Evolutionary conservation across 2,888 invertebrate species (phyloP), one percentile per base, ranked within the genome.

Genomic region (Drosophila histrio): DNA sequence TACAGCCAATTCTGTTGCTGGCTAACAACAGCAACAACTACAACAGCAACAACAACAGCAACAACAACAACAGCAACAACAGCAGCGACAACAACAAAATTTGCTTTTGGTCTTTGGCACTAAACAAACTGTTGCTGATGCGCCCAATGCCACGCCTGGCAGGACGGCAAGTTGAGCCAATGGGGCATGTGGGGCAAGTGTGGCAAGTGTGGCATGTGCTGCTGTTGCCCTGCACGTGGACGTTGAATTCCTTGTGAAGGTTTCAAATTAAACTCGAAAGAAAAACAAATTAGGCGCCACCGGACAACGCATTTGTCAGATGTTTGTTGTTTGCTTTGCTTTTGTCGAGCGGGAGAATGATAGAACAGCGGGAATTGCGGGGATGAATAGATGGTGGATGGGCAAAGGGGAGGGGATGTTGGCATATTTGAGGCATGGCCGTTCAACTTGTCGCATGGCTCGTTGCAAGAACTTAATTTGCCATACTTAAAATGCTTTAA

Each of bases 191-290:
- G 26, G 19, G 9, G 24, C 5, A 24, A 47, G 47, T 24, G 13
- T 13, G 11, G 22, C 9, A 41, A 28, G 36, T 22, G 19, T 15
- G 22, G 32, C 2, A 2, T 13, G 11, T 11, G n/a, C 6, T 36
- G 34, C 8, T 11, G 5, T 8, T 15, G 36, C 6, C n/a, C 50
- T 24, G 57, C 69, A 69, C 59, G 69, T 69, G 59, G 41, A 49
- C 36, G 22, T 32, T 46, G 44, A 38, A 28, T 38, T 49, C 41
- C 24, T 66, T 52, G 46, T 38, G 76, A 64, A 77, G 81, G 67
- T 81, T 81, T 83, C 81, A 84, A 87, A 87, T 83, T 72, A 84
- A 87, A 87, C 82, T 84, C 71, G 72, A 75, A 83, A 87, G 82
- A 75, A 87, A 87, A 83, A 83, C 82, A 83, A 87, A 83, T 83